Evolutionary conservation across 2,797 vertebrate species (phyloP), one percentile per base, ranked within the genome.

Genomic region (Strix occidentalis): DNA sequence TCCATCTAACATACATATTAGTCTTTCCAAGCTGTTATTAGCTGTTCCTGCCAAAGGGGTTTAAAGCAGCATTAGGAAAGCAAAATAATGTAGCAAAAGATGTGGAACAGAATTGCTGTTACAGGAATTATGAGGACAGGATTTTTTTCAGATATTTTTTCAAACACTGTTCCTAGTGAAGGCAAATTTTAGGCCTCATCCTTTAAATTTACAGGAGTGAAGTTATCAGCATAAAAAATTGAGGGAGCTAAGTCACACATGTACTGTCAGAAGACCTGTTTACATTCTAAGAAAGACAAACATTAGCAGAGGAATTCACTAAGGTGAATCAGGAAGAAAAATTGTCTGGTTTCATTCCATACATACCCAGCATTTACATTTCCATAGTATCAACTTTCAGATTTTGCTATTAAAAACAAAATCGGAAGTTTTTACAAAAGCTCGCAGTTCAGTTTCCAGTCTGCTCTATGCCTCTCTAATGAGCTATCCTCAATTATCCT

Each of bases 1-100:
- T 82, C 80, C 26, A 33, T 70, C 66, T 51, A 85, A 79, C 66
- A 66, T 87, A 66, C 94, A 79, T 66, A 80, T 63, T 90, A 87
- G 87, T 92, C 94, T 92, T 92, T 39, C 57, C 53, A 78, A 84
- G 83, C 79, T 75, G 65, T 82, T 94, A 90, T 88, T 90, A 88
- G 48, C 90, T 82, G 43, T 82, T 85, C 71, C 71, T 88, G 71
- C 80, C 61, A 77, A 81, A 69, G 57, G 71, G 51, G 31, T 85
- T 91, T 93, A 90, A 64, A 72, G 60, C 54, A 68, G 84, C 50
- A 5, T 78, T 92, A 84, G 71, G 75, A 81, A 70, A 88, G 87
- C 56, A 82, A 78, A 82, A 74, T 78, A 75, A 75, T 7, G 31
- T 35, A 51, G 71, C 29, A 48, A n/a, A 86, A 79, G 84, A 51